Evolutionary conservation across 2,113 vertebrate species (phyloP), one percentile per base, ranked within the genome.

Genomic region (Rallus limicola): DNA sequence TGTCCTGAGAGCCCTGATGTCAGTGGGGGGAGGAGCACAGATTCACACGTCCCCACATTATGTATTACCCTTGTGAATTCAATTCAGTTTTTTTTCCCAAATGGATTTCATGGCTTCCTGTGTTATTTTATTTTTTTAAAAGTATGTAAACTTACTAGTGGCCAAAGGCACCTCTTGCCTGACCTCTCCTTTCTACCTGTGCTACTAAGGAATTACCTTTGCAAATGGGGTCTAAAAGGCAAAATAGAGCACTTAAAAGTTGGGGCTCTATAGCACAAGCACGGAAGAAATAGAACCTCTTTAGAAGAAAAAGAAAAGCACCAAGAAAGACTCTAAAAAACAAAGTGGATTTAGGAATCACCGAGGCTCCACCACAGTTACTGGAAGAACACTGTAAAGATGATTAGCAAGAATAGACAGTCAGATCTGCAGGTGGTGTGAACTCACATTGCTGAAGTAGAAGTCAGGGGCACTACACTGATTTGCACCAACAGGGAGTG

Each of bases 41-140:
- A 60, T 85, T 75, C 76, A 56, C 74, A 34, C 23, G 63, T 64
- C 15, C 10, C 8, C 25, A 83, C 28, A 50, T 74, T 55, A 77
- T 46, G 4, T 34, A 70, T 75, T 88, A 81, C 40, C 12, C 28
- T 88, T 70, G 90, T 86, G 92, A 86, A 78, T 29, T 63, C 11
- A 78, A 21, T 86, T 82, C 4, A 3, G 0, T 33, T 90, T n/a
- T 95, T 95, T 94, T 10, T 90, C 11, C n/a, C 70, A 59, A 92
- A 83, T 78, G 5, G 28, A 68, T 64, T 81, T 84, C n/a, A 31
- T 65, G 44, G 13, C 6, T 91, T 83, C 38, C n/a, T 81, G 5
- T 86, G 70, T 29, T 78, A 55, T 86, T 69, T 86, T 70, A 10
- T 55, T 90, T 71, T 91, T 90, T 56, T 50, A 63, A 89, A 92